A percentile compares a stretch with the other conserved stretches of the same genome.
Conservation (phyloP, 92 coral and sea anemone genomes). For the Actinostola sp. region DNA sequence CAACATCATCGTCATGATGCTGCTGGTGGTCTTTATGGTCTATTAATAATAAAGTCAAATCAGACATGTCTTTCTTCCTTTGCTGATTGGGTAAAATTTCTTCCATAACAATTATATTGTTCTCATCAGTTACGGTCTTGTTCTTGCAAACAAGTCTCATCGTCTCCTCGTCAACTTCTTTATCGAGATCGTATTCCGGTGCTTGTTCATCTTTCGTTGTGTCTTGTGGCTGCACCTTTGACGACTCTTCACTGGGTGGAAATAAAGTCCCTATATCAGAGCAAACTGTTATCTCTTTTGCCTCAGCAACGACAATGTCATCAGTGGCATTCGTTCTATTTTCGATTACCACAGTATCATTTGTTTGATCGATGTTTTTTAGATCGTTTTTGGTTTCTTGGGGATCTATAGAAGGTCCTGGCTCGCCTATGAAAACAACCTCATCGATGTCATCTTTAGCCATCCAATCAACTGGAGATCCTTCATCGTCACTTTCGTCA, state of each 20-base stretch:
- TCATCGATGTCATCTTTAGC: constrained; percentile 42
- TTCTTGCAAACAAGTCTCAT: background rate
- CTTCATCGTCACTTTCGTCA: constrained; percentile 27
- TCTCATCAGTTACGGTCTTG: background rate
- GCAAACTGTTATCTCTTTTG: constrained; percentile 30
- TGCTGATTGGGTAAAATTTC: constrained; percentile 16
- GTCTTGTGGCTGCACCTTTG: background rate
- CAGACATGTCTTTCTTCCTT: background rate
- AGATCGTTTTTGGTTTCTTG: background rate
- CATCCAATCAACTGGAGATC: constrained; percentile 42
- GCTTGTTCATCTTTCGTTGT: background rate
- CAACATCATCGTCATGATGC: background rate
- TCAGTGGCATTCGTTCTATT: background rate
- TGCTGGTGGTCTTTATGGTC: constrained; percentile 11
- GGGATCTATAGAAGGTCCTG: background rate
- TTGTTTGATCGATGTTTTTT: background rate
- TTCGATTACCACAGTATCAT: background rate
- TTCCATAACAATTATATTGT: background rate
- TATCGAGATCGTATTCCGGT: constrained; percentile 19
- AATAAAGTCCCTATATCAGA: constrained; percentile 20
- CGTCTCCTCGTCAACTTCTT: constrained; percentile 31
- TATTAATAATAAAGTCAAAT: constrained; percentile 1
- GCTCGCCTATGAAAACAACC: constrained; percentile 25
- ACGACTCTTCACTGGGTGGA: background rate
- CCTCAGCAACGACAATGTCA: constrained; percentile 22